Percentiles rank a stretch among this genome's conserved stretches.
Evolutionary conservation across 2,797 vertebrate genomes (phyloP).

Genomic region (Columba guinea): DNA sequence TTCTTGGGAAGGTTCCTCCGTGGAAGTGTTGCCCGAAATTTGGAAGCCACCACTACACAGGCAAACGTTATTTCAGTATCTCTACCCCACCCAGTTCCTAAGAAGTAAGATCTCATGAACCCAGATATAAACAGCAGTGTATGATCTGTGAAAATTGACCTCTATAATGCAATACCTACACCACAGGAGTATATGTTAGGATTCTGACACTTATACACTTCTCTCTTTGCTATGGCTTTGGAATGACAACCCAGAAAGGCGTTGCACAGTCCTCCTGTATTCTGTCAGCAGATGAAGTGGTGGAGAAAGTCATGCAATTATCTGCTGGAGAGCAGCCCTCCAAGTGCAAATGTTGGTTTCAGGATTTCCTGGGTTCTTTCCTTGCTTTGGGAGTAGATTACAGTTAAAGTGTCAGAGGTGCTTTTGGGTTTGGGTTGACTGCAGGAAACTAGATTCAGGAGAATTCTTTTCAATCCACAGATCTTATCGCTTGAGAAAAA

Average conservation of each 20-base stretch:
- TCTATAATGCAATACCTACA: not conserved
- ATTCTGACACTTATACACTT: not conserved
- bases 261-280: not conserved
- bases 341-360: not conserved
- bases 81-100: not conserved
- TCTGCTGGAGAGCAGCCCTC: not conserved
- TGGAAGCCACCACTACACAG: not conserved
- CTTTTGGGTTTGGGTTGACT: not conserved
- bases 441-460: not conserved
- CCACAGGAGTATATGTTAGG: not conserved
- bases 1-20: not conserved
- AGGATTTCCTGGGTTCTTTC: not conserved
- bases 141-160: not conserved
- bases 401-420: not conserved
- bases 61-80: not conserved
- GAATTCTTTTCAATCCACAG: not conserved
- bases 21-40: not conserved
- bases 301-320: not conserved
- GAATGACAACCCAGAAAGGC: not conserved
- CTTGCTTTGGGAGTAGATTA: not conserved
- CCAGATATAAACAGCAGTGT: not conserved
- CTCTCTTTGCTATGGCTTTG: not conserved
- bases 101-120: not conserved
- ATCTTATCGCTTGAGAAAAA: not conserved
- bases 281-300: not conserved